A percentile compares a stretch with the other conserved stretches of the same genome.
phyloP scores from a whole-genome alignment of 2,113 vertebrate genomes.

The Lates calcarifer region DNA sequence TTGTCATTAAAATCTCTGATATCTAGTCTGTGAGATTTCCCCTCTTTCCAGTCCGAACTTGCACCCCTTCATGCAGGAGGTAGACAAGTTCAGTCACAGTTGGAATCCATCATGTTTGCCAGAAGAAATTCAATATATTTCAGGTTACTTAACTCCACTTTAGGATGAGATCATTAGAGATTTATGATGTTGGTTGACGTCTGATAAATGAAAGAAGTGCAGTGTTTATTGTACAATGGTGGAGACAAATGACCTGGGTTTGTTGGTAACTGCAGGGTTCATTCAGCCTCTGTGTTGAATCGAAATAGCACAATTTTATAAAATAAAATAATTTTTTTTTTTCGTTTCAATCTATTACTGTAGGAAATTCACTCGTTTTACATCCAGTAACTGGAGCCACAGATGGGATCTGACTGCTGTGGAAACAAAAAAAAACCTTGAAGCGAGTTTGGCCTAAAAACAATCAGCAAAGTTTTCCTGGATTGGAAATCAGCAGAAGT shows the following conservation, averaged over 20 bases:
- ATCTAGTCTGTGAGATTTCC: not conserved
- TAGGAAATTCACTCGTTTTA: no score
- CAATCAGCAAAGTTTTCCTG: not conserved
- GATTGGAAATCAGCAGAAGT: not conserved
- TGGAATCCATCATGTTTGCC: slow-evolving; percentile 12
- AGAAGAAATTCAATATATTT: not conserved
- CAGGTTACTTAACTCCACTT: not conserved
- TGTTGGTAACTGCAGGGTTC: not conserved
- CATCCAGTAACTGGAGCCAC: not conserved
- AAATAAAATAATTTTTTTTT: no score
- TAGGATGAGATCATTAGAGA: not conserved
- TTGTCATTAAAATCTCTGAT: not conserved
- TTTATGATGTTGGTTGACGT: not conserved
- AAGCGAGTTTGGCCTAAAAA: slow-evolving; percentile 18
- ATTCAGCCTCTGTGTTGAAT: not conserved
- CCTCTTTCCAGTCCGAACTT: slow-evolving; percentile 27
- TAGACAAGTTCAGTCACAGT: slow-evolving; percentile 16
- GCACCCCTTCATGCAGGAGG: not conserved
- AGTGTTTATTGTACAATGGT: no score
- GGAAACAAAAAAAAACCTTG: no score
- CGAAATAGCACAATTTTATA: no score
- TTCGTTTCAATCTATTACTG: no score
- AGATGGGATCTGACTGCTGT: not conserved
- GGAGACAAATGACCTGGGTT: not conserved
- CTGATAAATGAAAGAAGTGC: not conserved